Evolutionary conservation across 1,140 invertebrate species (phyloP), one percentile per base, ranked within the genome.

Genomic region (Eupristina koningsbergeri): DNA sequence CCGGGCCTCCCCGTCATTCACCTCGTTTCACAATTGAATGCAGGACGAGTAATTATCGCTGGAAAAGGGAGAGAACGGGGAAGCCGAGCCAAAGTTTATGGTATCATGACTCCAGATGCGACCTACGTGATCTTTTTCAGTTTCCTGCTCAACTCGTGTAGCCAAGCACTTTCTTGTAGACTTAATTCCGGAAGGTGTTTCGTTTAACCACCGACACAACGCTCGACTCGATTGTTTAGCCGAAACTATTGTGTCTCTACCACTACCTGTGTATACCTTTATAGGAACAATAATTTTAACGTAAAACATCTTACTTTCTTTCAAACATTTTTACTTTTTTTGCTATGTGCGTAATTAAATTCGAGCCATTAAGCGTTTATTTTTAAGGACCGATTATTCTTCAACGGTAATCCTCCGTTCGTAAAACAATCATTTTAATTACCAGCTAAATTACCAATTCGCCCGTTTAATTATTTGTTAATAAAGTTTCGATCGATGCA

Each of bases 301-400:
- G 5, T 8, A 36, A 41, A n/a, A 6, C 26, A 11, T 71, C 67
- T 6, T 67, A 22, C 17, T 31, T 34, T 67, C 34, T 22, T 58
- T 26, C 26, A 13, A 71, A 41, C 36, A 41, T 36, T 41, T 41
- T 71, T 31, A 39, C 36, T 41, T 71, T 34, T 71, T 19, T 41
- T n/a, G 36, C 41, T 71, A 71, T 8, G 19, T n/a, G n/a, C n/a
- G 7, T 71, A 71, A 71, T 71, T n/a, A n/a, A 71, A 26, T 71
- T n/a, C 67, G n/a, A 22, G 67, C 8, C 36, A 71, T 71, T 71
- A 71, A 41, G 9, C 19, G 36, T 41, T 41, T 31, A 19, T 22
- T 41, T 22, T 41, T 19, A 0, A n/a, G 36, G 26, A 41, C 36
- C 67, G 67, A 41, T 71, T 19, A 71, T 71, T 19, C 36, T 41